Base-by-base conservation (phyloP, 1,140 invertebrate species). In the Adoxophyes honmai region DNA sequence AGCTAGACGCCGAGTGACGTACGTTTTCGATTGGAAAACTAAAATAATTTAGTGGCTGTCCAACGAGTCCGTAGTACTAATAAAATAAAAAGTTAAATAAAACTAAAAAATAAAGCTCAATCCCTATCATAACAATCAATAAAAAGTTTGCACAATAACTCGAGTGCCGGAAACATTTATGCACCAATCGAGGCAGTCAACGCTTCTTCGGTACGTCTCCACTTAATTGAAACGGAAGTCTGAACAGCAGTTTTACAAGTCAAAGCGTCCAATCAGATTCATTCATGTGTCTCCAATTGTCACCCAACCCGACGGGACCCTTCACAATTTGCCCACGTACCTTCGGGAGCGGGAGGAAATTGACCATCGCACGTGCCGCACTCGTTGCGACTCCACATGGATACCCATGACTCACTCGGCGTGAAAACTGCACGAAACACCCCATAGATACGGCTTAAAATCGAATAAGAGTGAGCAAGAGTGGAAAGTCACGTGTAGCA, bases 311-410 rank as follows among this genome's bases (percentile, higher is more conserved):
- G 59, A 55, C 60, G 56, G 48, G 52, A 33, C 36, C 55, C 58
- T 53, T 54, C 59, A 38, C 53, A 63, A 65, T 64, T 59, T 39
- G 57, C 48, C 61, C 60, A 60, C 66, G 69, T 66, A 59, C 34
- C 52, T 36, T 54, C 21, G 55, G 21, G 37, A 60, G 42, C 11
- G 55, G 67, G 56, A 62, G 73, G 70, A 76, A 76, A 76, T 76
- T 73, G 73, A 68, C 59, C 68, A 65, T 62, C 63, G 66, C 73
- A 75, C 73, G 73, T 75, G 73, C 58, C 57, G 44, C 36, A 33
- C 42, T 28, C 42, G 42, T 15, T 21, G 16, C 18, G 4, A 48
- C 42, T 48, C 42, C 42, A 48, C 42, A 48, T 48, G 18, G 42
- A 16, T 48, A 48, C 42, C 18, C 42, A 18, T 48, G 21, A 10